A percentile compares a stretch with the other conserved stretches of the same genome.
Conservation (phyloP, 1,140 invertebrate genomes). For the Bombyx mori region DNA sequence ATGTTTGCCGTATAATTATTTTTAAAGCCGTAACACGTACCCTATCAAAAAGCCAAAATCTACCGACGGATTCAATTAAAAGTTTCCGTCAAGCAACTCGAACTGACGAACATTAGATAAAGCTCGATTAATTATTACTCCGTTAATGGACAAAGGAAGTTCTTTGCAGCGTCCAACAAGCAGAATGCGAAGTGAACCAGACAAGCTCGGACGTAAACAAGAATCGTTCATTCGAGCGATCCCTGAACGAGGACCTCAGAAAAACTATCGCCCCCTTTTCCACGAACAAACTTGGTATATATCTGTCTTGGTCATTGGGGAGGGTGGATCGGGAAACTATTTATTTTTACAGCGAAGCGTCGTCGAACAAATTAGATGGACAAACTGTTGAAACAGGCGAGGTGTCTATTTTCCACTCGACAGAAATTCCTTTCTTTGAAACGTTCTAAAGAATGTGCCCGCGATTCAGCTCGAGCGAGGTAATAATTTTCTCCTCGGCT, state of each 20-base stretch:
- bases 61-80: slow-evolving; percentile 65
- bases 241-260: slow-evolving; percentile 25
- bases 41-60: slow-evolving; percentile 62
- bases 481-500: slow-evolving; percentile 55
- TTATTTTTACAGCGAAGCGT: slow-evolving; percentile 67
- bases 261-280: slow-evolving; percentile 41
- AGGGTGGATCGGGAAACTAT: slow-evolving; percentile 54
- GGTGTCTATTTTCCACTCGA: slow-evolving; percentile 63
- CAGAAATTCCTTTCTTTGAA: slow-evolving; percentile 61
- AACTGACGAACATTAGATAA: slow-evolving; percentile 54
- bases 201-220: slow-evolving; percentile 54
- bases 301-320: slow-evolving; percentile 44
- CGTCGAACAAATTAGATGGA: slow-evolving; percentile 68
- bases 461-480: slow-evolving; percentile 46
- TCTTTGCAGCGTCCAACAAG: slow-evolving; percentile 45
- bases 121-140: slow-evolving; percentile 60
- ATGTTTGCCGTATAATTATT: slow-evolving; percentile 34
- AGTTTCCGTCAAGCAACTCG: slow-evolving; percentile 51
- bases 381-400: slow-evolving; percentile 65
- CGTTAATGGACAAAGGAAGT: slow-evolving; percentile 49
- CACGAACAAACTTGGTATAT: slow-evolving; percentile 32
- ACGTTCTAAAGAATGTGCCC: slow-evolving; percentile 38
- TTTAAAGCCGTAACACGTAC: slow-evolving; percentile 37
- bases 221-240: slow-evolving; percentile 51
- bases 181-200: slow-evolving; percentile 43